A percentile compares a stretch with the other conserved stretches of the same genome.
These are phyloP conservation scores for Hemistola chrysoprasaria DNA, from an alignment of 2,888 invertebrate species.

Conservation along the genomic window DNA sequence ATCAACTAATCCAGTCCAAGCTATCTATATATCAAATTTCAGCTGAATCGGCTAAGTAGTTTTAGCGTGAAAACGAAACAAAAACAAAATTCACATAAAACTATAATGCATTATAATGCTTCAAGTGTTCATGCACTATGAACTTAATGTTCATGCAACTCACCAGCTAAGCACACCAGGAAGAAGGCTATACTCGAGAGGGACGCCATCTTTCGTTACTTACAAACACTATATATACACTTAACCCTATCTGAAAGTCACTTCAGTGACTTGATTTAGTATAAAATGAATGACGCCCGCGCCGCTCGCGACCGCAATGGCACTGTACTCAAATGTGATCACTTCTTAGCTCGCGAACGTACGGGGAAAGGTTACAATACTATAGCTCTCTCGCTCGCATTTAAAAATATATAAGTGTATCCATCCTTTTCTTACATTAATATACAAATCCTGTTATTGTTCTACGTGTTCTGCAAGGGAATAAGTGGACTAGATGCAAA, in stretches of 20 bases:
- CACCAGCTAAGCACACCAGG: conserved; percentile 66
- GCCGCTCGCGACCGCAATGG: conserved; percentile 72
- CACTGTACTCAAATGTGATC: conserved; percentile 69
- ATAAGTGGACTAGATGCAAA: conserved; percentile 44
- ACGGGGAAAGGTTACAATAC: conserved; percentile 71
- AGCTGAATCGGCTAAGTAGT: too few relatives aligned
- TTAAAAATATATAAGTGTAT: conserved; percentile 33
- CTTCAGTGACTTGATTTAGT: conserved; percentile 59
- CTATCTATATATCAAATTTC: too few relatives aligned
- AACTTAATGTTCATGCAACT: conserved; percentile 49
- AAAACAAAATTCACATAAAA: too few relatives aligned
- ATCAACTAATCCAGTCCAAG: too few relatives aligned
- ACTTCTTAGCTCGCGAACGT: conserved; percentile 64
- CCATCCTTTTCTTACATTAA: conserved; percentile 42
- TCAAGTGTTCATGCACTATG: too few relatives aligned
- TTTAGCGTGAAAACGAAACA: too few relatives aligned
- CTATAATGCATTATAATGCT: too few relatives aligned
- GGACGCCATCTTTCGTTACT: conserved; percentile 66
- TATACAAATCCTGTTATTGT: conserved; percentile 70
- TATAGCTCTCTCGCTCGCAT: conserved; percentile 51
- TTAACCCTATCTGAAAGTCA: conserved; percentile 59
- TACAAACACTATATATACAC: conserved; percentile 48
- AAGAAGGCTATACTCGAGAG: conserved; percentile 56
- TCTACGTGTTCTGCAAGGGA: conserved; percentile 70
- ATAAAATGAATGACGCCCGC: conserved; percentile 58